phyloP scores from a whole-genome alignment of 1,140 invertebrate genomes.

The Ridgeia piscesae region DNA sequence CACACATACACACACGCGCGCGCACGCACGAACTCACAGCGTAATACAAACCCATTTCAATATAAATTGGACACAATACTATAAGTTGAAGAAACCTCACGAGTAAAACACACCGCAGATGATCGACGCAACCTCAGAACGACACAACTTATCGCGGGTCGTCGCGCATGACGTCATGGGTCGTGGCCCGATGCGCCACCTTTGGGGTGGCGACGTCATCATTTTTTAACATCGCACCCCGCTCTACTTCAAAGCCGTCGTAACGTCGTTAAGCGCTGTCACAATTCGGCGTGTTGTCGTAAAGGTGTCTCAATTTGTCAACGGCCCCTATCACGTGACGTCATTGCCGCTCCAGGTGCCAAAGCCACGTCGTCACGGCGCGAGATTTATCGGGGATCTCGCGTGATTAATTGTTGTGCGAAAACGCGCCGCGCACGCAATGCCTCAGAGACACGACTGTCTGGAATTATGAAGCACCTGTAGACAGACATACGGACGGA shows the following conservation, averaged over 20 bases:
- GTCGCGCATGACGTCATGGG: not conserved
- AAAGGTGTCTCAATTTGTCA: constrained; percentile 5
- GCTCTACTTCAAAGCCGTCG: not conserved
- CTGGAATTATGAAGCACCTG: not conserved
- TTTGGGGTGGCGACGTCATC: not conserved
- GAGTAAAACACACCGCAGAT: not conserved
- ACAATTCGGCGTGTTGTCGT: not conserved
- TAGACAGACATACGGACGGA: not conserved
- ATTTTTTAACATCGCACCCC: not conserved
- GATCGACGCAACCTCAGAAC: not conserved
- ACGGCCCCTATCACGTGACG: not conserved
- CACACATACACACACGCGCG: too few relatives aligned
- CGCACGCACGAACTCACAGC: too few relatives aligned
- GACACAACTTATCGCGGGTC: not conserved
- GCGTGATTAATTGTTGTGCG: not conserved
- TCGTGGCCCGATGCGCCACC: not conserved
- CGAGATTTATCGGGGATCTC: constrained; percentile 3
- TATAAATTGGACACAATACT: not conserved
- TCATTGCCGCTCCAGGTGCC: not conserved
- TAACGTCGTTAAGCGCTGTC: not conserved
- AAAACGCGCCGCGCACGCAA: not conserved
- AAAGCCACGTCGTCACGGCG: not conserved
- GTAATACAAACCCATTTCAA: too few relatives aligned
- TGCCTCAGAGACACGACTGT: not conserved
- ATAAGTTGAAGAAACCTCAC: not conserved